Evolutionary conservation across 2,113 vertebrate species (phyloP), one percentile per base, ranked within the genome.

Genomic region (Labeo rohita): DNA sequence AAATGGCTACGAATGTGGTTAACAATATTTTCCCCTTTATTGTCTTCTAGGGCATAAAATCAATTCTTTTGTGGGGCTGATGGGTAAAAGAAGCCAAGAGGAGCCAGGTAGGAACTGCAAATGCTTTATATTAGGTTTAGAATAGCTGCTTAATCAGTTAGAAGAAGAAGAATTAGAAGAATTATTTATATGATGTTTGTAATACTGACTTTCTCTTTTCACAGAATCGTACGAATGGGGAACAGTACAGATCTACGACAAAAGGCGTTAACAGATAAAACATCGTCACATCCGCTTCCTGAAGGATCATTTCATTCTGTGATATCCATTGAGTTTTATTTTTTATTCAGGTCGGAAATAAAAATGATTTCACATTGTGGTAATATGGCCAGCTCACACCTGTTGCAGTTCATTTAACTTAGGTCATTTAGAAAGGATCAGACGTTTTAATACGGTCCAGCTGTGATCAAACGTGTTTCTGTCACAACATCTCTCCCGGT

Each of bases 31-130:
- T 13, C 2, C 12, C 1, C 49, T 15, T 16, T 28, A 16, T 52
- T 77, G 47, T 77, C 43, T 92, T 95, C 12, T 94, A 99, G 98
- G 97, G 90, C 96, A 98, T 96, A 99, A 97, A 97, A 94, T 97
- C 92, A 98, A 98, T 93, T 97, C 96, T 86, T 99, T 99, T 95
- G 97, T 97, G 90, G 98, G 97, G 90, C 95, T 99, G 94, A 99
- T 99, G 98, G 98, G 98, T 85, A 99, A 98, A 95, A 96, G 98
- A 93, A 97, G 96, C 94, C 92, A 94, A 88, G 96, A 98, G 94
- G 95, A 96, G 91, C 95, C 97, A 94, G 97, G 97, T 98, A 93
- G 89, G 95, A 65, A 43, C 23, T 18, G 15, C 66, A 63, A 8
- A 54, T 84, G 4, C 49, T 83, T 0, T 61, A 6, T 3, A 47